These are phyloP conservation scores for Lasiurus borealis DNA, from an alignment of 2,113 vertebrate genomes.

Conservation along the genomic window DNA sequence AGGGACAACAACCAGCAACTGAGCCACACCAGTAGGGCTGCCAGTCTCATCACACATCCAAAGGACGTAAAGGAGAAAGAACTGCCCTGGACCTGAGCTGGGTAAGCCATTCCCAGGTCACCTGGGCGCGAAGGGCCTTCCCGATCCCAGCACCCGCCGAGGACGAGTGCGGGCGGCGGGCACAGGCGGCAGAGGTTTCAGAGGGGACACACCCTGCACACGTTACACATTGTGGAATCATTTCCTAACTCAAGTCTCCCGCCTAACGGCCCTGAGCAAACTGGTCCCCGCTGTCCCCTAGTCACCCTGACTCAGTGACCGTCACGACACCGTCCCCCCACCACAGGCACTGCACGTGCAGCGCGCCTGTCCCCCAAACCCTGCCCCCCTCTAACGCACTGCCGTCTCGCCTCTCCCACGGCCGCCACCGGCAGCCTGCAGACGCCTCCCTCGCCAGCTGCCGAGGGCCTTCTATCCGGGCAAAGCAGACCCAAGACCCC, in stretches of 20 bases:
- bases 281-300: too few species aligned
- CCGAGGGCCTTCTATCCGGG: background rate
- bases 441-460: too few species aligned
- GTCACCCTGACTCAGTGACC: background rate
- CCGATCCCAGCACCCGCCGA: background rate
- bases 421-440: background rate
- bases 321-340: background rate
- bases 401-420: background rate
- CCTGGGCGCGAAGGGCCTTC: background rate
- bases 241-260: background rate
- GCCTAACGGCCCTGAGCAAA: background rate
- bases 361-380: background rate
- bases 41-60: too few species aligned
- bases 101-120: background rate
- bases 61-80: too few species aligned
- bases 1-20: too few species aligned
- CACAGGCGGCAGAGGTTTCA: too few species aligned
- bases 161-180: background rate
- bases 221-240: fast-evolving
- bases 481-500: background rate
- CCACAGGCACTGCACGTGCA: fast-evolving
- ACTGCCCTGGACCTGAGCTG: background rate
- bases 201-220: fast-evolving
- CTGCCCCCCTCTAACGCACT: background rate
- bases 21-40: too few species aligned